Evolutionary conservation across 2,113 vertebrate species (phyloP), one percentile per base, ranked within the genome.

Genomic region (Lamprologus sp.): DNA sequence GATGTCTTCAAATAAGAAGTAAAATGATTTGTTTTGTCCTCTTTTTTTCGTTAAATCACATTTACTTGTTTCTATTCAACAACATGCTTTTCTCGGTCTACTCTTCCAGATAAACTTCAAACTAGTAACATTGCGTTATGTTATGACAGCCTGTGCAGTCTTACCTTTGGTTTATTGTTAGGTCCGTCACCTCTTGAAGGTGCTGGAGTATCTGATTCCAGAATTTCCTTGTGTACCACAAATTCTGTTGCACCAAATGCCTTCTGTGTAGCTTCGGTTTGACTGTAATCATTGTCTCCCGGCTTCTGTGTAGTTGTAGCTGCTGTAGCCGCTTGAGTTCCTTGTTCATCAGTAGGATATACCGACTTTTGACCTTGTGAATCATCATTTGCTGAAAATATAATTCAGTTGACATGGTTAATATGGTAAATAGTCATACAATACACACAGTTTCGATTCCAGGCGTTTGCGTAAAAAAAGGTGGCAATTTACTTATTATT

Each of bases 131-230:
- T 8, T 21, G 35, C 2, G 0, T 31, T 47, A 31, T 26, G 42
- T 19, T 49, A 19, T 5, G 23, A 49, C 42, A 19, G 0, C 26
- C 42, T 75, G 42, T n/a, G 26, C 73, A 77, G 45, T 73, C 83
- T 85, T 58, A 95, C 95, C 92, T 79, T 10, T 23, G 92, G 91
- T 13, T 19, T 26, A 65, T 86, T 88, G 9, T 7, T 7, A 2
- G 91, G 80, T 3, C 92, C 91, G 3, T 96, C 95, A 0, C 95
- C 95, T 91, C 94, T 93, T 13, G 85, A 8, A 13, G 93, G 85
- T 19, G 82, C 75, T n/a, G 53, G 79, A 3, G 91, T 92, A 47
- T 87, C 45, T 26, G 49, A 5, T 9, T 86, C 31, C 3, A 7
- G 2, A 3, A 10, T 12, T 51, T 21, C 7, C 0, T 80, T 90